These are phyloP conservation scores for Himalopsyche anomala DNA, from an alignment of 2,888 invertebrate genomes.

Conservation along the genomic window DNA sequence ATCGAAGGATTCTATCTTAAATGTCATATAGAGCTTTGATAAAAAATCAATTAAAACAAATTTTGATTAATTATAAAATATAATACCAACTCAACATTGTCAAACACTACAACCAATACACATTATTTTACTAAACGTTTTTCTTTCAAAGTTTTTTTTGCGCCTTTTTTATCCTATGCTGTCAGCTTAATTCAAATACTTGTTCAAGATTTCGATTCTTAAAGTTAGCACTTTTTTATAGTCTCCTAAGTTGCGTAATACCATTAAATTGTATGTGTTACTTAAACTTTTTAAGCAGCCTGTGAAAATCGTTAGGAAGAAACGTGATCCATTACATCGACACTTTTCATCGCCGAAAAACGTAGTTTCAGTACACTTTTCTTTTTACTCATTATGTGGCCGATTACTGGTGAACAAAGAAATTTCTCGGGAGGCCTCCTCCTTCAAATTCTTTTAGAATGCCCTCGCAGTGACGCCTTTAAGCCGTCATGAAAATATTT, in stretches of 20 bases:
- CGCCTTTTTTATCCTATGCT: no score
- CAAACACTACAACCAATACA: no score
- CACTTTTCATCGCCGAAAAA: constrained; percentile 27
- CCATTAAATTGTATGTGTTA: constrained; percentile 10
- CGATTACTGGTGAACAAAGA: constrained; percentile 51
- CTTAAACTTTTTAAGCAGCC: not conserved
- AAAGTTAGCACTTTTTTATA: not conserved
- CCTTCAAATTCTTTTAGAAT: constrained; percentile 44
- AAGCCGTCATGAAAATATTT: not conserved
- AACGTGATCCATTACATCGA: constrained; percentile 41
- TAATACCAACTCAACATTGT: no score
- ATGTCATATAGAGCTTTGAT: no score
- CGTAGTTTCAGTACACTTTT: constrained; percentile 27
- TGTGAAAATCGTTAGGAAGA: not conserved
- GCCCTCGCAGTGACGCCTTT: not conserved
- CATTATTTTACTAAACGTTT: no score
- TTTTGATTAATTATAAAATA: no score
- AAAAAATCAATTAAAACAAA: no score
- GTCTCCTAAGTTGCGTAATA: not conserved
- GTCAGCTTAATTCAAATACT: no score
- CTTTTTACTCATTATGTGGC: constrained; percentile 29
- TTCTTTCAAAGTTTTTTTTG: no score
- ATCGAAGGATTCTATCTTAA: no score
- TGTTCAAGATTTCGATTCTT: no score
- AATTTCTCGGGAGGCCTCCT: constrained; percentile 12